Conservation (phyloP, 2,888 invertebrate species). For the Ethmia dodecea region DNA sequence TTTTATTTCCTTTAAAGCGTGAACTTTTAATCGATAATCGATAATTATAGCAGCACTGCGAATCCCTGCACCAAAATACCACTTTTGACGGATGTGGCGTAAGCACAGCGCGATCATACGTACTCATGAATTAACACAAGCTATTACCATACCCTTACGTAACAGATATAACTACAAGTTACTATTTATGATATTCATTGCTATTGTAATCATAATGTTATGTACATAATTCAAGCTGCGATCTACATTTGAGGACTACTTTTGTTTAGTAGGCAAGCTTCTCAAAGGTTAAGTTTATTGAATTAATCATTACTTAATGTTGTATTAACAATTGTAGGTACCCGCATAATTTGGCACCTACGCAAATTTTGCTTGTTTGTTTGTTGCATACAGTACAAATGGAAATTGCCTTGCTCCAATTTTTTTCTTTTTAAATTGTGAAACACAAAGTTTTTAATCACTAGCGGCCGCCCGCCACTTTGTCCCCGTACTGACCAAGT, state of each 20-base stretch:
- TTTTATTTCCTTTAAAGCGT: no score
- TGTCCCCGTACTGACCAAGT: no score
- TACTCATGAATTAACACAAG: slow-evolving; percentile 19
- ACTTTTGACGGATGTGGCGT: slow-evolving; percentile 24
- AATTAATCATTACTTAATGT: background rate
- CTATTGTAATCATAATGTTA: slow-evolving; percentile 15
- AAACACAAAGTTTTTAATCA: no score
- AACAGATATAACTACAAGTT: slow-evolving; percentile 16
- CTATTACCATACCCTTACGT: slow-evolving; percentile 23
- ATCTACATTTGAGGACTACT: slow-evolving; percentile 3
- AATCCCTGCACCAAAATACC: slow-evolving; percentile 2
- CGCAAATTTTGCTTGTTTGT: no score
- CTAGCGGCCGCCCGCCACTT: no score
- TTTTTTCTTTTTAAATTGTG: no score
- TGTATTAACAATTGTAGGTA: no score
- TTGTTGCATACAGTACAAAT: no score
- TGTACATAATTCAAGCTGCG: background rate
- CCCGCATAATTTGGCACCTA: no score
- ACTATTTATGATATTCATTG: slow-evolving; percentile 12
- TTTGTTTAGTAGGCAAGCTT: slow-evolving; percentile 1
- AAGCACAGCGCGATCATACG: slow-evolving; percentile 16
- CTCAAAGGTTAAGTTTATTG: slow-evolving; percentile 2
- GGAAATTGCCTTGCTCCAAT: no score
- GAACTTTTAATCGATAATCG: no score
- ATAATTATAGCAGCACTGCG: no score